Percentiles rank a stretch among this genome's conserved stretches.
phyloP scores from a whole-genome alignment of 2,113 vertebrate genomes.

The Laticauda colubrina region DNA sequence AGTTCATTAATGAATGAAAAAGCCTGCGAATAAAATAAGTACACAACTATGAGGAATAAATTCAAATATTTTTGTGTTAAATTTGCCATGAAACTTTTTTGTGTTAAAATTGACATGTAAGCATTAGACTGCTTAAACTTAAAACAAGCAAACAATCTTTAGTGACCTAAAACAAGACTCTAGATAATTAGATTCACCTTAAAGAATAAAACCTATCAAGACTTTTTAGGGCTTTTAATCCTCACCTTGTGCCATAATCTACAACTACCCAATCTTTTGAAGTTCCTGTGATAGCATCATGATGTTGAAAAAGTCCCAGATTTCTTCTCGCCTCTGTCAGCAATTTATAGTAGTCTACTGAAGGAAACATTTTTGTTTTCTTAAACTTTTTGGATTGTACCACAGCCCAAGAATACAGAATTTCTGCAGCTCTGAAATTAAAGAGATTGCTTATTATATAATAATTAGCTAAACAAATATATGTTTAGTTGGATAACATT shows the following conservation, averaged over 20 bases:
- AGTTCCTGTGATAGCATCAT: conserved; percentile 91
- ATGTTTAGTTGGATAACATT: neutral
- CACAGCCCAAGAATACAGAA: conserved; percentile 83
- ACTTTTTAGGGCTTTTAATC: neutral
- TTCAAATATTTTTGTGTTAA: neutral
- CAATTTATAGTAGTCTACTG: conserved; percentile 69
- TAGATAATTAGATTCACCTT: neutral
- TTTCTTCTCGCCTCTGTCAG: conserved; percentile 81
- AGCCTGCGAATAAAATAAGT: conserved; percentile 72
- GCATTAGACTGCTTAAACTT: neutral
- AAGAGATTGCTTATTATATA: conserved; percentile 5
- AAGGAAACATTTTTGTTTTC: conserved; percentile 75
- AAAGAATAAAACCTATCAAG: neutral
- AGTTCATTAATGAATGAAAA: conserved; percentile 80
- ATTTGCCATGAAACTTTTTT: neutral
- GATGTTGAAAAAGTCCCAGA: conserved; percentile 90
- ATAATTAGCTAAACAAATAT: neutral
- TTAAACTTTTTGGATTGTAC: conserved; percentile 72
- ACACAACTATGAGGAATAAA: conserved; percentile 17
- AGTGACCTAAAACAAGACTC: neutral
- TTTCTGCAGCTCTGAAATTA: conserved; percentile 83
- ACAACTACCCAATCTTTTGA: conserved; percentile 86
- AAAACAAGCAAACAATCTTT: neutral
- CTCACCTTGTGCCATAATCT: conserved; percentile 90
- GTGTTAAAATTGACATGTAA: neutral